Evolutionary conservation across 2,113 vertebrate species (phyloP), one percentile per base, ranked within the genome.

Genomic region (Cinclus cinclus): DNA sequence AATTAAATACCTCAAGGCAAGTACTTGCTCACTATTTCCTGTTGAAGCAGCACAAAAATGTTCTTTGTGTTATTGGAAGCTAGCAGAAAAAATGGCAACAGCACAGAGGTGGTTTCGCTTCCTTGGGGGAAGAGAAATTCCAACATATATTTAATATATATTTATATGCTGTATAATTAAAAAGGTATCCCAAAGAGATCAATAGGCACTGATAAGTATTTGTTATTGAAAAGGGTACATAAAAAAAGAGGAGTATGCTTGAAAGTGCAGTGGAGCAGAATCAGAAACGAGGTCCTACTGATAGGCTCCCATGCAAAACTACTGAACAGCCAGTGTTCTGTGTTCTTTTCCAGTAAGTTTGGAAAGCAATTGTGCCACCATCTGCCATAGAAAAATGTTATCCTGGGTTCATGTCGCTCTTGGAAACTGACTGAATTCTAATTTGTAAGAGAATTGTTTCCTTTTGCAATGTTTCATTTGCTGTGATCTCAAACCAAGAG

Each of bases 1-100:
- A 94, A 15, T 92, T 76, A 95, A 94, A 96, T 87, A 96, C 86
- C 87, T 94, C 44, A 97, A 93, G 92, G 95, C 93, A 65, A 96
- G 65, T 86, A 95, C 33, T 94, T 85, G 83, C 92, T 96, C n/a
- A 62, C 69, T 91, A 96, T 89, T 97, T 97, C 90, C 91, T 97
- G 76, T 88, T 92, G 87, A 87, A 92, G 82, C 76, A 83, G 80
- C 31, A 23, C 58, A 96, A 89, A 95, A 96, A 96, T 83, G 94
- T 94, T 96, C 52, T 93, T 67, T 92, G 41, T 88, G 42, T 79
- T 63, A 93, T 88, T 93, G 93, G 87, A 92, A 95, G 56, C 49
- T 88, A 95, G 83, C 33, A 93, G 63, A 49, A 95, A 92, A 92
- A 22, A 87, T 52, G 27, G 47, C 53, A 96, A 96, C 25, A 90